Base-by-base conservation (phyloP, 2,888 invertebrate species). In the Leptinotarsa tumamoca region DNA sequence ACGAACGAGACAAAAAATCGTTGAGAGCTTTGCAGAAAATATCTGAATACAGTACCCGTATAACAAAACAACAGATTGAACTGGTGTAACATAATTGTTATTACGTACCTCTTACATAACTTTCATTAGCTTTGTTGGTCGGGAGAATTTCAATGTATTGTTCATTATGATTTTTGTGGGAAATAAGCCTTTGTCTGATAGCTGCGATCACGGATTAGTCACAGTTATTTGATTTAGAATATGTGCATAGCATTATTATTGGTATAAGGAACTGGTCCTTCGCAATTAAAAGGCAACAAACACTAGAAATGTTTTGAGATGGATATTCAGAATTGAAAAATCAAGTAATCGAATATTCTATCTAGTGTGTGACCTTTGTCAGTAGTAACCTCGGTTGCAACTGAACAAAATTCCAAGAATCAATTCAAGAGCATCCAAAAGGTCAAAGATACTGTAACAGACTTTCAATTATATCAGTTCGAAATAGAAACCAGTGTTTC, bases 51-150 rank as follows among this genome's bases (percentile, higher is more conserved):
- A 33, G 63, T 43, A 63, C 43, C 63, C 63, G n/a, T n/a, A 43
- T 63, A 33, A 33, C 10, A 15, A 43, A 27, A 63, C 33, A 63
- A 63, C 33, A 27, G n/a, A 63, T 33, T 33, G 63, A 17, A 63
- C 63, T 63, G 43, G 63, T 63, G 63, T 63, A 72, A 52, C 21
- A 27, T 43, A 58, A 51, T 68, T 50, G 54, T 67, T 27, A 72
- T 72, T 72, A 54, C 54, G 33, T 23, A 23, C 56, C 4, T 52
- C 50, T 72, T 72, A 66, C 72, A 56, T 72, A 67, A 72, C 72
- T 72, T 72, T 68, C 56, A 68, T 68, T 72, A 43, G 67, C 54
- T 50, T 56, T 52, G 68, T 58, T 18, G 56, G 51, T 23, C 67
- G 68, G 72, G 72, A 72, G 52, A 51, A 27, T 72, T 67, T 14